Conservation (phyloP, 2,888 invertebrate genomes). For the Cancer borealis region DNA sequence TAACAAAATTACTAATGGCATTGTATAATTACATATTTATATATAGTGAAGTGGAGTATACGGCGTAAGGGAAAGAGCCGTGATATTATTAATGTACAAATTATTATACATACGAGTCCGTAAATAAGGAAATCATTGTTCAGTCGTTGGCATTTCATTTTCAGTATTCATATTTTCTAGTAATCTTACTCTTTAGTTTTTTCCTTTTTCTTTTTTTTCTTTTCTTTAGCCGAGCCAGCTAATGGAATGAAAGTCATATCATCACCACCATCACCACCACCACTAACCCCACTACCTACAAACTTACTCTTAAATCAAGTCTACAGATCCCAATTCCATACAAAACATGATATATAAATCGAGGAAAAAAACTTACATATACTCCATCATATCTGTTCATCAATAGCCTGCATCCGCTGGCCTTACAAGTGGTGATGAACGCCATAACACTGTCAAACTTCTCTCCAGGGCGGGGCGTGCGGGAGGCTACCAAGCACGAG, state of each 20-base stretch:
- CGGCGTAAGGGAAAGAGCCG: background rate
- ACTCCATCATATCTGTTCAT: background rate
- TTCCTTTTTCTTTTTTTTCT: background rate
- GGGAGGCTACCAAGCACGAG: background rate
- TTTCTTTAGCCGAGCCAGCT: background rate
- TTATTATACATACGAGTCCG: background rate
- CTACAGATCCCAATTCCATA: too few species aligned
- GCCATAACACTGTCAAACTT: background rate
- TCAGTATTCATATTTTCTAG: background rate
- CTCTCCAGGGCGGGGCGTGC: background rate
- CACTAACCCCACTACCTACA: too few species aligned
- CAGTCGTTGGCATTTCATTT: background rate
- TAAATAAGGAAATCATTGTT: background rate
- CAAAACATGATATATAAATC: background rate
- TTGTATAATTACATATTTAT: background rate
- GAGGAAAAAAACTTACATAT: background rate
- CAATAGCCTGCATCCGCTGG: background rate
- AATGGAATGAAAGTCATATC: background rate
- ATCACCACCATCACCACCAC: background rate
- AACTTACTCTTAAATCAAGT: too few species aligned
- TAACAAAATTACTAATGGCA: slow-evolving; percentile 29
- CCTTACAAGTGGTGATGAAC: background rate
- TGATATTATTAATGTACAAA: background rate
- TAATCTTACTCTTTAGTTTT: background rate
- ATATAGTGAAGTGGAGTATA: background rate